These are phyloP conservation scores for Oxygymnocypris stewartii DNA, from an alignment of 2,113 vertebrate genomes.

Conservation along the genomic window DNA sequence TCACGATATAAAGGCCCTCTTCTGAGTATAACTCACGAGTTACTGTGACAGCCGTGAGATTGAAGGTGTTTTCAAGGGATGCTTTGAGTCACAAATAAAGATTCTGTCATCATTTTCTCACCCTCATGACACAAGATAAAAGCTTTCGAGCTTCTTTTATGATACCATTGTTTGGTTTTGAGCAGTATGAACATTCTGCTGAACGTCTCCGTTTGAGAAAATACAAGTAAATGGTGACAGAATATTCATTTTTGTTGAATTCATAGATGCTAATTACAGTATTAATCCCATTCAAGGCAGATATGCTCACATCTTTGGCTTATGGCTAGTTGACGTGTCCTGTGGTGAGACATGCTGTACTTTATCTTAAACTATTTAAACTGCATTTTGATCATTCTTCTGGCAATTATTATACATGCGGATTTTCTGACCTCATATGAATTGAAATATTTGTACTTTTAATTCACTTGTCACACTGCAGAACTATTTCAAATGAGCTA, in stretches of 20 bases:
- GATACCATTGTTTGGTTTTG: not conserved
- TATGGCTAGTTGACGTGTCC: not conserved
- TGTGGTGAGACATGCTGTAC: not conserved
- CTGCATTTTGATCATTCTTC: not conserved
- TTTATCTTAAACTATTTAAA: not conserved
- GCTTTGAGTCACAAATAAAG: not conserved
- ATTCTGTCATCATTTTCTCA: not conserved
- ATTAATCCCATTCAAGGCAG: slow-evolving; percentile 7
- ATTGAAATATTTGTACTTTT: slow-evolving; percentile 6
- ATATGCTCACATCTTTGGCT: not conserved
- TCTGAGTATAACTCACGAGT: slow-evolving; percentile 12
- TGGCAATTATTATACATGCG: not conserved
- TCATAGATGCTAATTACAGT: not conserved
- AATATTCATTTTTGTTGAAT: not conserved
- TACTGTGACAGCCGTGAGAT: not conserved
- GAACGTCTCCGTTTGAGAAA: not conserved
- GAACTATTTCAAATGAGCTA: not conserved
- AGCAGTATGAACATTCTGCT: not conserved
- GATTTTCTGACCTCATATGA: not conserved
- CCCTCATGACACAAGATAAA: not conserved
- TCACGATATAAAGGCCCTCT: slow-evolving; percentile 6
- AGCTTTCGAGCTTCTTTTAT: not conserved
- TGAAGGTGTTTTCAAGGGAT: not conserved
- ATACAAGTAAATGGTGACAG: not conserved
- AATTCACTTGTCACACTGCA: not conserved